Percentiles rank a stretch among this genome's conserved stretches.
Evolutionary conservation across 2,113 vertebrate species (phyloP).

Genomic region (Penelope pileata): DNA sequence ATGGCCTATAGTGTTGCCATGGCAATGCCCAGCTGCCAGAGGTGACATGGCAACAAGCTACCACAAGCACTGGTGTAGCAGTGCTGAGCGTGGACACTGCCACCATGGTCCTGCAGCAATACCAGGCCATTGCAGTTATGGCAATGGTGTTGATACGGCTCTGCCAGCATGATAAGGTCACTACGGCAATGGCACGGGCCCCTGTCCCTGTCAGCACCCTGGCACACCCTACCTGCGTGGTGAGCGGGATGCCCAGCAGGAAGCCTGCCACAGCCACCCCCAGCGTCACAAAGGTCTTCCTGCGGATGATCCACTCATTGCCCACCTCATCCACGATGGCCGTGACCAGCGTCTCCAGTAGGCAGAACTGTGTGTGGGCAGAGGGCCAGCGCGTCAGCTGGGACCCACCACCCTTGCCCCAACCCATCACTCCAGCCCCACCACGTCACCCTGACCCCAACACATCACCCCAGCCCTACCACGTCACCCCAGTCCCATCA

Average conservation of each 20-base stretch:
- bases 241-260: conserved; percentile 91
- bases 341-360: conserved; percentile 94
- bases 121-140: neutral
- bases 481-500: neutral
- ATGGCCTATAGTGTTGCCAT: too few species aligned
- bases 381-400: neutral
- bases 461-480: neutral
- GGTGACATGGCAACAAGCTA: neutral
- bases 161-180: accelerated
- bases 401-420: neutral
- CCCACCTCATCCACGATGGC: conserved; percentile 97
- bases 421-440: neutral
- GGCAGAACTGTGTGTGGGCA: conserved; percentile 83
- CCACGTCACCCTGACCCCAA: neutral
- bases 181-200: neutral
- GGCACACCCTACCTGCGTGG: conserved; percentile 83
- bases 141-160: neutral
- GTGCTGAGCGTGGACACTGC: neutral
- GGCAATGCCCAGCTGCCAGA: neutral
- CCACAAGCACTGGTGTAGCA: neutral
- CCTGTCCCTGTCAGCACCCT: accelerated
- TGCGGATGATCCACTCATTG: conserved; percentile 93
- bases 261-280: conserved; percentile 90
- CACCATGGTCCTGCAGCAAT: neutral
- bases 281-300: conserved; percentile 90